Base-by-base conservation (phyloP, 92 coral and sea anemone species). In the Palythoa grandis region DNA sequence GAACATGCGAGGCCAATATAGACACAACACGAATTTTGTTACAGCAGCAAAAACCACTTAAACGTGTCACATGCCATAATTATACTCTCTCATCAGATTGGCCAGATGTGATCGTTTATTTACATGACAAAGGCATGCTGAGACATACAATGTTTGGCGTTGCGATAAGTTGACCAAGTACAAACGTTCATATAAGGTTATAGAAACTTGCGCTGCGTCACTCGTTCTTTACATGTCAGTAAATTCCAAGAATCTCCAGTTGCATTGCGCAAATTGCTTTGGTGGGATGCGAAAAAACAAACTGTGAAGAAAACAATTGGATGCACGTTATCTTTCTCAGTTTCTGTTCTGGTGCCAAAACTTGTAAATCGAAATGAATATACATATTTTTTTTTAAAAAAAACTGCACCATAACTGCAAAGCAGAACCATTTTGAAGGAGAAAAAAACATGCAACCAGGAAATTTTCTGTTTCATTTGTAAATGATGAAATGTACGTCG, bases 41-140 rank as follows among this genome's bases (percentile, higher is more conserved):
- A 20, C 25, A 19, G 69, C 25, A 19, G 69, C 7, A n/a, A 63
- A 56, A 63, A 63, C 24, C 69, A 63, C 69, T 63, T 63, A 63
- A 63, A n/a, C 25, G 69, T 20, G 69, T 63, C 69, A 63, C 69
- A 63, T 63, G 69, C 10, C 69, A 63, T 19, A 63, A 63, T 63
- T 63, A 63, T 22, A 63, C 5, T 63, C 22, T 63, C 69, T n/a
- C 69, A 11, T n/a, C 29, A 63, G 69, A 19, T 63, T 63, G 69
- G 69, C 23, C 22, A n/a, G 9, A 63, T 19, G 3, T 4, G 6
- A 5, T 5, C 16, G 13, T 63, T 19, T 23, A 63, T 63, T 63
- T 19, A 6, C 69, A 63, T 63, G 11, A 63, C 24, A 63, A 63
- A 63, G 11, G 29, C 25, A 2, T 6, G 25, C 69, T 63, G 69